Evolutionary conservation across 2,888 invertebrate species (phyloP).

Genomic region (Agrilus biguttatus): DNA sequence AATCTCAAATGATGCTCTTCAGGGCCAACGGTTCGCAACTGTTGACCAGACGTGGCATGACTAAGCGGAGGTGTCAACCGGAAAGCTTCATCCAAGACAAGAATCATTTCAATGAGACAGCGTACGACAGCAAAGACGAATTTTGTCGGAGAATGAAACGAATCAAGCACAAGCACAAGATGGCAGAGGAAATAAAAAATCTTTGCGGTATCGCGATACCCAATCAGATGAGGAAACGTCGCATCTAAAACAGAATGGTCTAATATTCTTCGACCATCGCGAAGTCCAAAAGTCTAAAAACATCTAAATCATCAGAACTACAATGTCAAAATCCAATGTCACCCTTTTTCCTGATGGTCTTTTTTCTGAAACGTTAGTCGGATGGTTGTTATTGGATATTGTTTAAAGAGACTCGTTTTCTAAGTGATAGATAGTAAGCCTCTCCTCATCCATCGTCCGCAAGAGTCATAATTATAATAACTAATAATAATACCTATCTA

Average conservation of each 20-base stretch:
- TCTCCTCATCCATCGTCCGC: too few species aligned
- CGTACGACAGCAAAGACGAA: constrained; percentile 5
- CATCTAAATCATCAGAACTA: too few species aligned
- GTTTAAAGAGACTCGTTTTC: too few species aligned
- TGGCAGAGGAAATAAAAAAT: constrained; percentile 8
- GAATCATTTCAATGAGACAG: constrained; percentile 4
- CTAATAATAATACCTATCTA: too few species aligned
- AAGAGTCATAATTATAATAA: too few species aligned
- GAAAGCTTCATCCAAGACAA: constrained; percentile 8
- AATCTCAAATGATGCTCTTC: constrained; percentile 10
- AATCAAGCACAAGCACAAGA: constrained; percentile 7
- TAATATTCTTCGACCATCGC: constrained; percentile 4
- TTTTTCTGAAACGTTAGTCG: too few species aligned
- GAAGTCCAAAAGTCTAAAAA: too few species aligned
- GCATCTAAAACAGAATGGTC: constrained; percentile 5
- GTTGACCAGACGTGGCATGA: constrained; percentile 1
- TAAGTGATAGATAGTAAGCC: too few species aligned
- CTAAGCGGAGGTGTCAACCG: constrained; percentile 7
- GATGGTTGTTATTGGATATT: too few species aligned
- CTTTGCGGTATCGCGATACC: constrained; percentile 8
- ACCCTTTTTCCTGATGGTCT: too few species aligned
- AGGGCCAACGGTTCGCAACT: constrained; percentile 8
- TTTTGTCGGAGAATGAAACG: constrained; percentile 9
- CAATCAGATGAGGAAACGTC: constrained; percentile 7
- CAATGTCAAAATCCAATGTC: too few species aligned